Evolutionary conservation across 1,140 invertebrate genomes (phyloP), one percentile per base, ranked within the genome.

Genomic region (Neotoxoptera formosana): DNA sequence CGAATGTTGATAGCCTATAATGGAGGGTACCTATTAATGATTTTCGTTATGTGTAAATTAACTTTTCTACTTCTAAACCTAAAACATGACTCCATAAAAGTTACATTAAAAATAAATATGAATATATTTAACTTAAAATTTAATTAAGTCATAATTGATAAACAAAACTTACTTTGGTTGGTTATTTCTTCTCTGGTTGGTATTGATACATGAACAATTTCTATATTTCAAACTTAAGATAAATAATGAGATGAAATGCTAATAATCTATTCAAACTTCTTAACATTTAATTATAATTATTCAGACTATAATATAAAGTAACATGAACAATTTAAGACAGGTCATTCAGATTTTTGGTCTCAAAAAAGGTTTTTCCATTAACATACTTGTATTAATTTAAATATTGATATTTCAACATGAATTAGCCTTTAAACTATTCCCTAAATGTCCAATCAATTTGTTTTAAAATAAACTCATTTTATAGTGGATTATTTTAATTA

Each of bases 1-100:
- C 25, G 91, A 93, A 86, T 93, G 91, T 93, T 93, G 81, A 93
- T 93, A 1, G 91, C 81, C n/a, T 84, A 67, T 90, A 67, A n/a
- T 90, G 14, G 36, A 90, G 89, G 89, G 56, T 90, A 90, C 89
- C 53, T 91, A 91, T 91, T 91, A 91, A 48, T 34, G 4, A 41
- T 56, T 83, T 34, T 56, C 17, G 7, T 84, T 45, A 86, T 25
- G 21, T 93, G 48, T 93, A 93, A 93, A 84, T 93, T 86, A 53
- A 84, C 34, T 93, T 93, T 56, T 84, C 11, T 86, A 86, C 91
- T 84, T 34, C 60, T 92, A 41, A 93, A 86, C 81, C 81, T 92
- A 53, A 34, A 84, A 84, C 81, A 56, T 84, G 36, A 25, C 67
- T 56, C 34, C 34, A 3, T 60, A 25, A 67, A 60, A 90, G 89